Conservation (phyloP, 2,797 vertebrate species). For the Rhadinocentrus ornatus region DNA sequence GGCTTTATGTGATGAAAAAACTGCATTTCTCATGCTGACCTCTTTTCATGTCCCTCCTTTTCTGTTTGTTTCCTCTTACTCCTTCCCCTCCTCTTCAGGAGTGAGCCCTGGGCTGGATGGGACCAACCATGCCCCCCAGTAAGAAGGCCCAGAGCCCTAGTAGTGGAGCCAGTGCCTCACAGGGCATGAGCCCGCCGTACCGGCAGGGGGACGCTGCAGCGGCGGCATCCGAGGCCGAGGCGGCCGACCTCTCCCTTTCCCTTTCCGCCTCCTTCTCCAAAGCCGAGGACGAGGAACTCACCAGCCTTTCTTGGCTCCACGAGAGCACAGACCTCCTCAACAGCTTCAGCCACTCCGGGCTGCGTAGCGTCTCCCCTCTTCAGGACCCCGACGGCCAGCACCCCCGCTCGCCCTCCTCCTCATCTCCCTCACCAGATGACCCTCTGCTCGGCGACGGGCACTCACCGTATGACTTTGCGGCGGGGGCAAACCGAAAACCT, state of each 20-base stretch:
- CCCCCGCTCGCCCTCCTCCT: conserved; percentile 80
- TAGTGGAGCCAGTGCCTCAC: conserved; percentile 91
- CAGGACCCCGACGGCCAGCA: conserved; percentile 89
- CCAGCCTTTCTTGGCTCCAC: conserved; percentile 97
- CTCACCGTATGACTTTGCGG: conserved; percentile 90
- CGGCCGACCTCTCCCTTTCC: conserved; percentile 88
- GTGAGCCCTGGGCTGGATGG: conserved; percentile 92
- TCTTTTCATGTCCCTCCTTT: conserved; percentile 24
- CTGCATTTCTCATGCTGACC: conserved; percentile 53
- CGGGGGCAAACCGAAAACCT: conserved; percentile 94
- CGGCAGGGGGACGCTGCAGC: conserved; percentile 80
- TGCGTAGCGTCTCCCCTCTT: conserved; percentile 90
- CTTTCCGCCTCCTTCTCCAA: conserved; percentile 89
- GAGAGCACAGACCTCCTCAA: conserved; percentile 97
- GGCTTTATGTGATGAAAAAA: conserved; percentile 32
- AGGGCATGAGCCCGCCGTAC: conserved; percentile 90
- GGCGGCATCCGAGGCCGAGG: conserved; percentile 84
- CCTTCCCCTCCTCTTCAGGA: conserved; percentile 70
- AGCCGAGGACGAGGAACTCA: conserved; percentile 94
- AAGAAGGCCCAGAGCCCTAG: conserved; percentile 97
- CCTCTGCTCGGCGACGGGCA: conserved; percentile 68
- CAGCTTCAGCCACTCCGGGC: conserved; percentile 92
- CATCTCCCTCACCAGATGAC: conserved; percentile 90
- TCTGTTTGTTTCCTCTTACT: conserved; percentile 24
- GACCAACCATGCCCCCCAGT: conserved; percentile 98